Conservation (phyloP, 2,797 vertebrate species). For the Australoheros facetus region DNA sequence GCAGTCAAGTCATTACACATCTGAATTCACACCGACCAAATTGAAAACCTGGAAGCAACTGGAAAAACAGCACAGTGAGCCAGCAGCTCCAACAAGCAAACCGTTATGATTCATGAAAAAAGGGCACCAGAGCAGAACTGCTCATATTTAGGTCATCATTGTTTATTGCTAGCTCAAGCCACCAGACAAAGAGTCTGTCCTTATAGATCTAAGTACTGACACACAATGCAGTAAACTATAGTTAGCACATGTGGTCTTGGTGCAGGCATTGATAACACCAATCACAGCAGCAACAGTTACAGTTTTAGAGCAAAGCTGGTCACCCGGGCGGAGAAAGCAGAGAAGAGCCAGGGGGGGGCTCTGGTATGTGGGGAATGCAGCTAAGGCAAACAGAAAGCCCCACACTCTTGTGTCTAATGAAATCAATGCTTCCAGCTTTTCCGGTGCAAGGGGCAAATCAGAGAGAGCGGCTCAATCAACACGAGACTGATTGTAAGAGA, state of each 20-base stretch:
- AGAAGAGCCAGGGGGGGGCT: conserved; percentile 42
- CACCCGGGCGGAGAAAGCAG: conserved; percentile 51
- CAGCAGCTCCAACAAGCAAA: conserved; percentile 27
- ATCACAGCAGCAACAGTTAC: conserved; percentile 34
- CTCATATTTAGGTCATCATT: conserved; percentile 38
- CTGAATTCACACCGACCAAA: conserved; percentile 64
- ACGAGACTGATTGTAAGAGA: conserved; percentile 28
- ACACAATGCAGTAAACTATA: neutral
- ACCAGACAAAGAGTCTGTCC: neutral
- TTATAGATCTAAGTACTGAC: neutral
- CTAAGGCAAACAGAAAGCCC: conserved; percentile 82
- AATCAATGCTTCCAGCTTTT: conserved; percentile 77
- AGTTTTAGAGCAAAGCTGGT: conserved; percentile 29
- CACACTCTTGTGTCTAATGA: conserved; percentile 80
- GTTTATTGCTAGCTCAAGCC: conserved; percentile 13
- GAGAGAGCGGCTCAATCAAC: conserved; percentile 39
- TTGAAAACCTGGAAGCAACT: conserved; percentile 43
- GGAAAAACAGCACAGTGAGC: conserved; percentile 34
- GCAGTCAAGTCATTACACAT: conserved; percentile 77
- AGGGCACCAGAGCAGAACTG: neutral
- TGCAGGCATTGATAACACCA: conserved; percentile 52
- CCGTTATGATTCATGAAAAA: conserved; percentile 24
- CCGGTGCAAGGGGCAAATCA: conserved; percentile 65
- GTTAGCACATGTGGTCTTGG: neutral
- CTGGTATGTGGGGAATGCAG: conserved; percentile 82